Evolutionary conservation across 2,888 invertebrate genomes (phyloP), one percentile per base, ranked within the genome.

Genomic region (Pseudanteris insignis): DNA sequence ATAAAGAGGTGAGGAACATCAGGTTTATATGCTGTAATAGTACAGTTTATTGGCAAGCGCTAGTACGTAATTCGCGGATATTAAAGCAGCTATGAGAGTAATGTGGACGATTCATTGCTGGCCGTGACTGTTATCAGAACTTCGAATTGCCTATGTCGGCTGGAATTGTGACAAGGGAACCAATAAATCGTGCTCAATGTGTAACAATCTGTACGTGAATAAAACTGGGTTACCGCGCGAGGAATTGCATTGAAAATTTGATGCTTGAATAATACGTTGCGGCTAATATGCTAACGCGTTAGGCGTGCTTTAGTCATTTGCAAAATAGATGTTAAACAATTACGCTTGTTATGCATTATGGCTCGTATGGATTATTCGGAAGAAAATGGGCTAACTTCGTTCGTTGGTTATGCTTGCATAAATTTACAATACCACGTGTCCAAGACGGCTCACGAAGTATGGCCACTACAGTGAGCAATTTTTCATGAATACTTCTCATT

Each of bases 31-130:
- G 55, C 41, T 43, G 55, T 51, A 57, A 62, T 55, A 37, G 55
- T 50, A 41, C 36, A 61, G 44, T 55, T 55, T 61, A 61, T 55
- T 61, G 61, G 55, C 50, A 50, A 50, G 36, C 46, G 29, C 41
- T 55, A 46, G 61, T 55, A 61, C 46, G 61, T 61, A 50, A 55
- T 61, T 61, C 55, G 61, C 55, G 50, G 61, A 61, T 61, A 61
- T 61, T 61, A 50, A 61, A 54, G 50, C 61, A 54, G 36, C 61
- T 38, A 55, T 50, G 61, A 54, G 61, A 61, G 61, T 61, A 61
- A 61, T 61, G 55, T 54, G 43, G 47, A 53, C 60, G 54, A 60
- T 60, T 54, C 60, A 60, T 60, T 60, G 53, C 54, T 48, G 34
- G 40, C 38, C 38, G 40, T 50, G 60, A 61, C 60, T 61, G 60